Evolutionary conservation across 2,797 vertebrate genomes (phyloP).

Genomic region (Argentina silus): DNA sequence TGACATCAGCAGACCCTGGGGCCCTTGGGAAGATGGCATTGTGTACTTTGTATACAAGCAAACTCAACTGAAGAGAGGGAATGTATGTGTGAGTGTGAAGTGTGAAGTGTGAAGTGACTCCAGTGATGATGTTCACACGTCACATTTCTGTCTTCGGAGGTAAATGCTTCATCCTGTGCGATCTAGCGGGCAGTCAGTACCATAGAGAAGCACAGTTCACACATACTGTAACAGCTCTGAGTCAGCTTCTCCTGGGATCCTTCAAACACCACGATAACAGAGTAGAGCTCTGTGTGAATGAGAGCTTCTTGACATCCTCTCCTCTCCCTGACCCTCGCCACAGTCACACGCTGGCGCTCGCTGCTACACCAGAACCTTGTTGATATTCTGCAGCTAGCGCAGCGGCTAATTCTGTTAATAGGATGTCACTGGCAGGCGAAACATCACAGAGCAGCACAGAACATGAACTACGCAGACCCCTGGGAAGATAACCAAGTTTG

Average conservation of each 20-base stretch:
- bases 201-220: too few species aligned
- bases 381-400: slow-evolving; percentile 55
- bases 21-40: not conserved
- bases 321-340: slow-evolving; percentile 37
- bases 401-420: slow-evolving; percentile 66
- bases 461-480: slow-evolving; percentile 61
- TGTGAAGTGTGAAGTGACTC: too few species aligned
- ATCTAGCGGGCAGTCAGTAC: too few species aligned
- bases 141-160: too few species aligned
- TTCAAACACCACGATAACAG: slow-evolving; percentile 39
- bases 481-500: slow-evolving; percentile 50
- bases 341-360: not conserved
- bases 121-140: too few species aligned
- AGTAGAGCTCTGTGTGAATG: too few species aligned
- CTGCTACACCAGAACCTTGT: slow-evolving; percentile 37
- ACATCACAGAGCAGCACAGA: slow-evolving; percentile 68
- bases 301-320: slow-evolving; percentile 41
- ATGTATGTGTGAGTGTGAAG: not conserved
- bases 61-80: slow-evolving; percentile 11
- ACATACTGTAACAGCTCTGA: not conserved
- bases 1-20: slow-evolving; percentile 24
- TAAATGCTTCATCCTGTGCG: too few species aligned
- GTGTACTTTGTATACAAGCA: not conserved
- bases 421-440: slow-evolving; percentile 68
- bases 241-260: not conserved